Evolutionary conservation across 2,113 vertebrate genomes (phyloP), one percentile per base, ranked within the genome.

Genomic region (Eira barbara): DNA sequence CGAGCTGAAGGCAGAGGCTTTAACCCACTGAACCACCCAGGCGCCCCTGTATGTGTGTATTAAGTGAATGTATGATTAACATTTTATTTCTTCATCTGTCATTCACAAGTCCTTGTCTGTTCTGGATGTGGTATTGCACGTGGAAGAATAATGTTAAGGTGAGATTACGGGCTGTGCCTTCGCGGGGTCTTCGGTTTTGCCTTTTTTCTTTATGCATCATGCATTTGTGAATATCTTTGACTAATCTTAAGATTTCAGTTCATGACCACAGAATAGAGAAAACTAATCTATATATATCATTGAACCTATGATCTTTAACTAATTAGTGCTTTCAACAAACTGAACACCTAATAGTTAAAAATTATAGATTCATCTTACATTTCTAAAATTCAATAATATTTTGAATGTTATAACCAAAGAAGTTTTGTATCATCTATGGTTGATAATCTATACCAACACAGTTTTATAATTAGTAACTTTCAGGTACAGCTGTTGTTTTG

Each of bases 401-500:
- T 90, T 52, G 27, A 59, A 15, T 85, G 52, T 93, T 63, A 74
- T 13, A 65, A 67, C 9, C 59, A 57, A 96, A 15, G 2, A 27
- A 25, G 25, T 45, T 79, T 85, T 94, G 47, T n/a, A 15, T 74
- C 2, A 8, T 67, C 8, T 42, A 6, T 59, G 27, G 82, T 65
- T 18, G 10, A 71, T 52, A 49, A 49, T 27, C 74, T 12, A 29
- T 36, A 27, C 82, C 45, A 91, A 27, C 1, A 14, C 4, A 57
- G n/a, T 85, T 93, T 52, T 79, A 69, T 57, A 45, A 42, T 96
- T 92, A 76, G 89, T 29, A 74, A 74, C 7, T 65, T 71, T 82
- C 18, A 7, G 7, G 79, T 31, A 69, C 20, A 92, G 1, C 17
- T 74, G 4, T 59, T 47, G 31, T 21, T 80, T 90, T 88, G 23